These are phyloP conservation scores for Eulacestoma nigropectus DNA, from an alignment of 2,113 vertebrate genomes.

Conservation along the genomic window DNA sequence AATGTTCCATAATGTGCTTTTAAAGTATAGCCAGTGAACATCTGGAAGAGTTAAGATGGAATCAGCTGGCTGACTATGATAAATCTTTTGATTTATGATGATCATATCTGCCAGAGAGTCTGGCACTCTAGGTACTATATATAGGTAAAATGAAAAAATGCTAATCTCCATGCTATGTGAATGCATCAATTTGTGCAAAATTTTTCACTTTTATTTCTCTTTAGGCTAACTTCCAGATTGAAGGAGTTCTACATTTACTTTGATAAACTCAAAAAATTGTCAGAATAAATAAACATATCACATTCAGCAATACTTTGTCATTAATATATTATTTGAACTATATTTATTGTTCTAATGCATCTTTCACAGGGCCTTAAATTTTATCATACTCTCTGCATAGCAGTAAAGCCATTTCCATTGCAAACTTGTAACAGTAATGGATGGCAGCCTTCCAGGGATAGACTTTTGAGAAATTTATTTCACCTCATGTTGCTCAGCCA, in stretches of 20 bases:
- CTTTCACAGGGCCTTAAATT: slow-evolving; percentile 66
- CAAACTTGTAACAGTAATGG: slow-evolving; percentile 69
- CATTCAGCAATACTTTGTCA: slow-evolving; percentile 26
- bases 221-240: slow-evolving; percentile 58
- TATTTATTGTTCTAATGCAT: slow-evolving; percentile 62
- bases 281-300: slow-evolving; percentile 61
- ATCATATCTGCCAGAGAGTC: slow-evolving; percentile 14
- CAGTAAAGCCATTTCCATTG: slow-evolving; percentile 66
- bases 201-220: slow-evolving; percentile 66
- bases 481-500: slow-evolving; percentile 64
- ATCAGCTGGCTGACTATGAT: slow-evolving; percentile 12
- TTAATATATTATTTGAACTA: slow-evolving; percentile 43
- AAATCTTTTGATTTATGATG: slow-evolving; percentile 49
- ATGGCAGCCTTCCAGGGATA: slow-evolving; percentile 71
- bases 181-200: neutral
- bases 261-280: slow-evolving; percentile 38
- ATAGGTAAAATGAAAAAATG: slow-evolving; percentile 4
- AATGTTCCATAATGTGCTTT: slow-evolving; percentile 18
- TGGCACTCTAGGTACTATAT: neutral
- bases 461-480: slow-evolving; percentile 74
- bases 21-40: slow-evolving; percentile 24
- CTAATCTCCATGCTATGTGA: neutral
- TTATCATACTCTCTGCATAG: slow-evolving; percentile 50
- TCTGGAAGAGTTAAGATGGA: slow-evolving; percentile 25
- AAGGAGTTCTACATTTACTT: slow-evolving; percentile 29